Evolutionary conservation across 2,113 vertebrate genomes (phyloP), one percentile per base, ranked within the genome.

Genomic region (Gymnocephalus cernua): DNA sequence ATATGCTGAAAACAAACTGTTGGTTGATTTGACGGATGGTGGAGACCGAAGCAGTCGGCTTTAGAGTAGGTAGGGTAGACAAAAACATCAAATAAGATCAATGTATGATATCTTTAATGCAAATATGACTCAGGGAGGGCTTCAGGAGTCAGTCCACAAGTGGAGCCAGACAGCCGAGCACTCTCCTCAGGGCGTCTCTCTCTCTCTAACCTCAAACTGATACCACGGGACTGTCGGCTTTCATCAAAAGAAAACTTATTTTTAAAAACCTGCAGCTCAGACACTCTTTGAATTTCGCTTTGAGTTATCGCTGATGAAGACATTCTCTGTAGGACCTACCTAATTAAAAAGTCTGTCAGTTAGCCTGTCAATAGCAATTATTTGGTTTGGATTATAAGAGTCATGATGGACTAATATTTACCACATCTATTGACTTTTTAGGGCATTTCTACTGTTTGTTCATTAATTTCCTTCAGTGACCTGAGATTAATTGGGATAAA

Each of bases 231-330:
- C 50, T 8, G 59, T 38, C n/a, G 8, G 3, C 2, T 29, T 50
- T 29, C 44, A 57, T 54, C 35, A 63, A 21, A 64, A 48, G 64
- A 64, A 61, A 32, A 21, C 4, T 38, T 57, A 8, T 58, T 27
- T 73, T 9, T 32, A 41, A 63, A 48, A 38, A 38, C 9, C 23
- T 0, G 5, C 50, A 38, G 48, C 57, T 51, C 47, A 38, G 68
- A 68, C 18, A 23, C 56, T 29, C 47, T 62, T 68, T 79, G 69
- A 68, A 4, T 83, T 44, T 64, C 74, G n/a, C n/a, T n/a, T 74
- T 29, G 38, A 47, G 57, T 21, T 44, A 18, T 8, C 1, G 21
- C 12, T 13, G 48, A 74, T 32, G 57, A 45, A 51, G 59, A 47
- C 14, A 54, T 2, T 27, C 61, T 38, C 41, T 45, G 1, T 19